Conservation (phyloP, 2,797 vertebrate species). For the Hirundo rustica region DNA sequence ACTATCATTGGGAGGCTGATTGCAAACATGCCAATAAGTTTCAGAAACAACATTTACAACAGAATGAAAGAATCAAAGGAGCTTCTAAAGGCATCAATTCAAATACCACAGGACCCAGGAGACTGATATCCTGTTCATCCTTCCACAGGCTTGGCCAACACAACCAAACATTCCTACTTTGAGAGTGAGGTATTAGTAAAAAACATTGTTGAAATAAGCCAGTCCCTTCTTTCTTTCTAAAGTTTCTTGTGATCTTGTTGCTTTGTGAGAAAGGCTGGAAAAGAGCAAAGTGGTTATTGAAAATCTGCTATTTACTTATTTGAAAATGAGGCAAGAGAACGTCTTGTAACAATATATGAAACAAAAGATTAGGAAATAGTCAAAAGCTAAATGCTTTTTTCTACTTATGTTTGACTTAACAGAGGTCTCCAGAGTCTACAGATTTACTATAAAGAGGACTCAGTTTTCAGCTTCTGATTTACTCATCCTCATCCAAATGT, state of each 20-base stretch:
- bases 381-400: neutral
- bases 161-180: neutral
- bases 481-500: neutral
- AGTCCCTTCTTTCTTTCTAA: neutral
- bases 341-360: neutral
- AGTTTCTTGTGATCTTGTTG: neutral
- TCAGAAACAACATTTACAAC: neutral
- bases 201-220: neutral
- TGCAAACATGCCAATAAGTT: neutral
- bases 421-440: neutral
- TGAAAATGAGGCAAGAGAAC: neutral
- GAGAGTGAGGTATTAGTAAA: neutral
- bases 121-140: neutral
- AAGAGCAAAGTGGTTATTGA: neutral
- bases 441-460: neutral
- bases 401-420: neutral
- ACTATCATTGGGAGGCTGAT: neutral
- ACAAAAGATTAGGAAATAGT: conserved; percentile 3
- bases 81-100: neutral
- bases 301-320: neutral
- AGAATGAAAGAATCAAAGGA: neutral
- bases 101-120: neutral
- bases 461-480: neutral
- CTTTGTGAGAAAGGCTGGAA: neutral
- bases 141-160: neutral